These are phyloP conservation scores for Styela clava DNA, from an alignment of 23 tunicate genomes.

Conservation along the genomic window DNA sequence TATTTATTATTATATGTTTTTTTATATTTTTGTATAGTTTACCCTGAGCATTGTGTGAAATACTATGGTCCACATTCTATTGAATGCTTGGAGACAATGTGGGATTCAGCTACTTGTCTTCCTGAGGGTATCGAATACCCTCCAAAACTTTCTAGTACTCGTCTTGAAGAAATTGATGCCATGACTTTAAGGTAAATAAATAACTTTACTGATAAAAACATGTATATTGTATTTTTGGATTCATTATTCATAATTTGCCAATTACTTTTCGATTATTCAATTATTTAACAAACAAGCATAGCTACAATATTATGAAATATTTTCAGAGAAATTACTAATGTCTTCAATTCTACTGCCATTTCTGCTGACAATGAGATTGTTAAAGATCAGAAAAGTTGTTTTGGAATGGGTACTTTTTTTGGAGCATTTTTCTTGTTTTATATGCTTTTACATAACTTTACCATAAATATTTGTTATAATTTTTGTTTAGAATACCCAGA, in stretches of 20 bases:
- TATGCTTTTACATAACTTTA: neutral
- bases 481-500: constrained; percentile 2
- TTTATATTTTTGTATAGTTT: neutral
- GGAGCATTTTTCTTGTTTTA: neutral
- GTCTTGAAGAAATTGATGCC: neutral
- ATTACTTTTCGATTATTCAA: too few relatives aligned
- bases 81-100: constrained; percentile 27
- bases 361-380: constrained; percentile 14
- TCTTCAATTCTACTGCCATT: neutral
- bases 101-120: constrained; percentile 28
- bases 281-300: neutral
- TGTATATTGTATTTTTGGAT: too few relatives aligned
- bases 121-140: constrained; percentile 18
- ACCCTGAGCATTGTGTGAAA: constrained; percentile 5
- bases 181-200: neutral
- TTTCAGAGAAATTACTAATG: constrained; percentile 1
- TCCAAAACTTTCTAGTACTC: neutral
- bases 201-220: neutral
- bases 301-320: too few relatives aligned
- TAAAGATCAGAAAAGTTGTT: constrained; percentile 16
- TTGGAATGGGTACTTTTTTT: constrained; percentile 25
- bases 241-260: too few relatives aligned
- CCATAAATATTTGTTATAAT: neutral
- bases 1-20: neutral
- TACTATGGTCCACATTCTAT: constrained; percentile 26